Base-by-base conservation (phyloP, 2,888 invertebrate genomes). In the Metacarcinus magister region DNA sequence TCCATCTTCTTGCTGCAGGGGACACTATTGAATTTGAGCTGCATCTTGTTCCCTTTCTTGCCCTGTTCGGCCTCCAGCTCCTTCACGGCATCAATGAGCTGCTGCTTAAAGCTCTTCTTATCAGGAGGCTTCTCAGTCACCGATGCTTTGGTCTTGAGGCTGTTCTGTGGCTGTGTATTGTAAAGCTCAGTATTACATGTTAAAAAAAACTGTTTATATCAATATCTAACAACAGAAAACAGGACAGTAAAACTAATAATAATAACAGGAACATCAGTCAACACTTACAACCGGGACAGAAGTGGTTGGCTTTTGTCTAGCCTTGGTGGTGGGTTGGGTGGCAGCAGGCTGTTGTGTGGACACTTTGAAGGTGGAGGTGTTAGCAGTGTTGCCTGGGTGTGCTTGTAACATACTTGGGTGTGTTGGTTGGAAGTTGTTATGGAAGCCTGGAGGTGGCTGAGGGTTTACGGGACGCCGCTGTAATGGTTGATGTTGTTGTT, bases 31-130 rank as follows among this genome's bases (percentile, higher is more conserved):
- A 95, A 95, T 19, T 87, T 1, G 39, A 28, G 28, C 28, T 23
- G 10, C 0, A n/a, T 28, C 75, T 28, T 8, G 4, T 75, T 28
- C 0, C 8, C 75, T 75, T n/a, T 87, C 87, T 16, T 32, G 16
- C 87, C 89, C 44, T 89, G 54, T 3, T 93, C 28, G 16, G 28
- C 39, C 60, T 89, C 90, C 19, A 90, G 60, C 44, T 60, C 44
- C 67, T 67, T 54, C n/a, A 95, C 60, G 10, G 43, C 60, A 44
- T 95, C 95, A 13, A 90, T 90, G 19, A 95, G 89, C 39, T 54
- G 46, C 32, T 95, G 93, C 46, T 95, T 95, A 32, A 32, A 60
- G 8, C 90, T 89, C 46, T 93, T 95, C 10, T 32, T 67, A 28
- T 4, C 54, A 89, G 93, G 95, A 44, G 89, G 43, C 44, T 60